Base-by-base conservation (phyloP, 2,888 invertebrate genomes). In the Mactromeris polynyma region DNA sequence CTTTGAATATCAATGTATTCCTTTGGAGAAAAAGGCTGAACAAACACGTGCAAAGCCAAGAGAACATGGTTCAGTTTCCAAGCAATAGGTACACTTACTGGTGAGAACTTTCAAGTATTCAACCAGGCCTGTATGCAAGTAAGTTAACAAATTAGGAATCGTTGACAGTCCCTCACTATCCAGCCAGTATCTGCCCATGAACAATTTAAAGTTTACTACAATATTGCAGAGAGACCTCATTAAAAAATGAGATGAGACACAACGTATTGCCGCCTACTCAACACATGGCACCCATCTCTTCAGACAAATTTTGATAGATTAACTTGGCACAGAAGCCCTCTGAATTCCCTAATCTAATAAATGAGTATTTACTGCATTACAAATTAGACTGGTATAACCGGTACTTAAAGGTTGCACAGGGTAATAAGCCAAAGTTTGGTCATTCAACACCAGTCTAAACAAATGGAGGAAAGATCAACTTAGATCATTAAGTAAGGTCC, bases 241-340 rank as follows among this genome's bases (percentile, higher is more conserved):
- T 64, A 64, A 9, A 26, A 46, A 26, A 9, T 26, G 58, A 64
- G 58, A 64, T 64, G 26, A 73, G 73, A 9, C 11, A 19, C 4
- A 0, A 73, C 33, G 4, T 33, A 17, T 73, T 84, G 36, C 33
- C 78, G 54, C 84, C 78, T 78, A 84, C 36, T 51, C 33, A 51
- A 77, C 84, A 84, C 51, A 84, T 84, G 84, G 84, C 17, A 38
- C 46, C 84, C 77, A 84, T 84, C 84, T 51, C 7, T 73, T 51
- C 83, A 38, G 78, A 77, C 78, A 58, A 54, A 78, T 36, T 78
- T 40, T 84, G 84, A 84, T 54, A 84, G 77, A 54, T 51, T 84
- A 84, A 78, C 77, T 84, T 78, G 84, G 73, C 78, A 84, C 38
- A 31, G 33, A 73, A 84, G 78, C 84, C 33, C 54, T 38, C 19